phyloP scores from a whole-genome alignment of 2,797 vertebrate species.

The Urocyon cinereoargenteus region DNA sequence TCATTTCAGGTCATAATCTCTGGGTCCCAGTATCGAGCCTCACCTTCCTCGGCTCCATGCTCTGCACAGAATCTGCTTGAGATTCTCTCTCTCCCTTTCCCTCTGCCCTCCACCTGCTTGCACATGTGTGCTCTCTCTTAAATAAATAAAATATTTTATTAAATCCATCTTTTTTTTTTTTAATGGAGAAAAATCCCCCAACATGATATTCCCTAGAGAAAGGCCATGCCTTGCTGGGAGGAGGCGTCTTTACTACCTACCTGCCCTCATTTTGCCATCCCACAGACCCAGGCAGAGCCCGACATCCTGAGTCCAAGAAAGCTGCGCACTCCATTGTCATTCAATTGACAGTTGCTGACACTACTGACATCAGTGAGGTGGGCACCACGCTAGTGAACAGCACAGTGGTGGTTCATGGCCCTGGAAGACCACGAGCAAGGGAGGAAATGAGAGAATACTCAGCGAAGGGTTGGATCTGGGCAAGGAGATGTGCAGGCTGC shows the following conservation, averaged over 20 bases:
- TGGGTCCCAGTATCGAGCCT: too few relatives aligned
- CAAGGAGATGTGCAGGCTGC: neutral
- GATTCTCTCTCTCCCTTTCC: too few relatives aligned
- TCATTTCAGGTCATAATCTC: too few relatives aligned
- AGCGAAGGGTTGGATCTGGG: neutral
- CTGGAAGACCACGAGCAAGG: neutral
- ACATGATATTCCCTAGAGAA: neutral
- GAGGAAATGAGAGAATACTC: neutral
- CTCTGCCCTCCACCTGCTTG: too few relatives aligned
- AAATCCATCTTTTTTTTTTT: too few relatives aligned
- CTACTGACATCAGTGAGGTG: neutral
- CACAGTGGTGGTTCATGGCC: neutral
- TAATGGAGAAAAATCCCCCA: neutral
- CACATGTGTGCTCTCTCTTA: too few relatives aligned
- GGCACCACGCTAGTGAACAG: neutral
- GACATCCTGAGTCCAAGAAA: neutral
- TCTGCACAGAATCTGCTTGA: too few relatives aligned
- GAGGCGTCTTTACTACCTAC: neutral
- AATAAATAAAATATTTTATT: too few relatives aligned
- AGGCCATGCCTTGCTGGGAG: neutral
- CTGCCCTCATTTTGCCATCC: neutral
- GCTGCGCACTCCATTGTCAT: neutral
- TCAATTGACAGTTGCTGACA: neutral
- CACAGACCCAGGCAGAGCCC: neutral
- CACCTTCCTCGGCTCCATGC: too few relatives aligned